A percentile compares a stretch with the other conserved stretches of the same genome.
These are phyloP conservation scores for Hydrochoerus hydrochaeris DNA, from an alignment of 2,113 vertebrate species.

Conservation along the genomic window DNA sequence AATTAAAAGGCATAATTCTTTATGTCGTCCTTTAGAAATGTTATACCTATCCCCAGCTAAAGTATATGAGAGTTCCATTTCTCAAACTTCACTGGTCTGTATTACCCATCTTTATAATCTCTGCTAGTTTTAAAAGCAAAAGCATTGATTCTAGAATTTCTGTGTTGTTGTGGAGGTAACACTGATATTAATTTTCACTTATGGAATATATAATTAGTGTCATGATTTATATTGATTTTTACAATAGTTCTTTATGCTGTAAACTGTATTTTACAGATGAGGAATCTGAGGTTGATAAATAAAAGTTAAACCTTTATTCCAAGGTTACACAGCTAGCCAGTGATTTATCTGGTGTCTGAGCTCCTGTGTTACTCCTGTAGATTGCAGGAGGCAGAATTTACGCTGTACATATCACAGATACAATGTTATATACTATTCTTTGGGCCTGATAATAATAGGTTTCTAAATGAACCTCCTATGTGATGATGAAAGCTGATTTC, in stretches of 20 bases:
- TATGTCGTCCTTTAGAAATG: conserved; percentile 1
- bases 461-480: not conserved
- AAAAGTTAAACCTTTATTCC: not conserved
- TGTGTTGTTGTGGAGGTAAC: conserved; percentile 4
- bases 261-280: conserved; percentile 18
- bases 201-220: not conserved
- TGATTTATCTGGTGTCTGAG: not conserved
- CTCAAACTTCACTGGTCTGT: not conserved
- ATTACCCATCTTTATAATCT: conserved; percentile 9
- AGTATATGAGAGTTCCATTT: not conserved
- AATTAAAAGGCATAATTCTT: not conserved
- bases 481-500: not conserved
- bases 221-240: conserved; percentile 34
- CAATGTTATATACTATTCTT: not conserved
- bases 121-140: conserved; percentile 22
- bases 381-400: not conserved
- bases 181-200: not conserved
- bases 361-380: not conserved
- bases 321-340: not conserved
- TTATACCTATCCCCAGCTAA: not conserved
- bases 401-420: not conserved
- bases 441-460: not conserved
- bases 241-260: not conserved
- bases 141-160: not conserved
- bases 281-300: not conserved